Percentiles rank a stretch among this genome's conserved stretches.
phyloP scores from a whole-genome alignment of 2,113 vertebrate genomes.

The Carassius gibelio region DNA sequence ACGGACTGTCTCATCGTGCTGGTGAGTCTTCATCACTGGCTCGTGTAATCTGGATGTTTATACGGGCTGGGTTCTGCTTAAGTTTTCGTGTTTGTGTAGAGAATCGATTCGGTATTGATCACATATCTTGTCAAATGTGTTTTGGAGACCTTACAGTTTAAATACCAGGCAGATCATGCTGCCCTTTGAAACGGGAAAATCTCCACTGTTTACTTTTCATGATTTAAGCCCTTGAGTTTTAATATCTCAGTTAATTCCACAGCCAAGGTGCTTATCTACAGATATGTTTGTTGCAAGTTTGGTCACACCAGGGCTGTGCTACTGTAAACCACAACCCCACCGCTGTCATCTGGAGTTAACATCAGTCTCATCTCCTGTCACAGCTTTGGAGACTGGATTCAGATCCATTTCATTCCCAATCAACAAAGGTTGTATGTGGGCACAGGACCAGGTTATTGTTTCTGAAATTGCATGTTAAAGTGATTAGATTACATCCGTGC shows the following conservation, averaged over 20 bases:
- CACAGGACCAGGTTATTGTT: not conserved
- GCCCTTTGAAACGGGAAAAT: not conserved
- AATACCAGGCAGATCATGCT: not conserved
- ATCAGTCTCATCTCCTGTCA: constrained; percentile 5
- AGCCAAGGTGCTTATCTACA: not conserved
- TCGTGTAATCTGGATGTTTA: not conserved
- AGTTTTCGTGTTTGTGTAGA: not conserved
- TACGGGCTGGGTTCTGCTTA: not conserved
- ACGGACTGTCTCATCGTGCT: constrained; percentile 74
- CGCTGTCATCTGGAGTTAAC: constrained; percentile 31
- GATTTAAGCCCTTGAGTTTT: not conserved
- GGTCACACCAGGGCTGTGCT: constrained; percentile 33
- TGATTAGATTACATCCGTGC: constrained; percentile 12
- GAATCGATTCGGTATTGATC: not conserved
- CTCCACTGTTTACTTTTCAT: not conserved
- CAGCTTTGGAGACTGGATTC: not conserved
- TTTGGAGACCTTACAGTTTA: not conserved
- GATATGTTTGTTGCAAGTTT: constrained; percentile 6
- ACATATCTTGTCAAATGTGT: too few relatives aligned
- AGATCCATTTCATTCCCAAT: not conserved
- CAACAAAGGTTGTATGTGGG: not conserved
- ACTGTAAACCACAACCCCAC: constrained; percentile 29
- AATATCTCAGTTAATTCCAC: not conserved
- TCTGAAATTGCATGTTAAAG: constrained; percentile 2
- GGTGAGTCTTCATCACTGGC: constrained; percentile 63